Conservation (phyloP, 2,888 invertebrate species). For the Chrysotoxum bicinctum region DNA sequence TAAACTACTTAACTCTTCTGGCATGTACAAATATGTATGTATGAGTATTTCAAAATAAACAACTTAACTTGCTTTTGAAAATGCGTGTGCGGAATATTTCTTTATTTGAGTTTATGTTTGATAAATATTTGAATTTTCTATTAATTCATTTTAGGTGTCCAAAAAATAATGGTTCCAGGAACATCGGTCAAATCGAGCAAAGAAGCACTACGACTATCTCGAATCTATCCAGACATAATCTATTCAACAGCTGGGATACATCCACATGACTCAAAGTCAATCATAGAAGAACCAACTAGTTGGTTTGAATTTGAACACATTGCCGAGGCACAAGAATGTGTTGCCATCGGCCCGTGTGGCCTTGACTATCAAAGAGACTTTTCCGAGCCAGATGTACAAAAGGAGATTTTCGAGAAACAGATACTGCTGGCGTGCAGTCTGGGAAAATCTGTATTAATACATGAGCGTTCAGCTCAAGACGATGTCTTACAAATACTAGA, state of each 20-base stretch:
- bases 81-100: not conserved
- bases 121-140: not conserved
- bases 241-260: slow-evolving; percentile 96
- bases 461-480: slow-evolving; percentile 95
- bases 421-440: slow-evolving; percentile 92
- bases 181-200: slow-evolving; percentile 94
- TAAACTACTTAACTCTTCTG: not conserved
- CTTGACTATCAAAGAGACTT: slow-evolving; percentile 97
- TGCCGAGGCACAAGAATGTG: slow-evolving; percentile 92
- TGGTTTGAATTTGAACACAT: slow-evolving; percentile 91
- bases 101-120: not conserved
- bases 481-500: slow-evolving; percentile 89
- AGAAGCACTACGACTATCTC: slow-evolving; percentile 93
- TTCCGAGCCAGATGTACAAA: slow-evolving; percentile 93
- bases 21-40: too few species aligned
- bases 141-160: slow-evolving; percentile 87
- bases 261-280: slow-evolving; percentile 96
- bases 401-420: slow-evolving; percentile 93
- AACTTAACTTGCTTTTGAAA: not conserved
- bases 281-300: slow-evolving; percentile 85
- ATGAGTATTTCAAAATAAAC: not conserved
- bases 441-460: slow-evolving; percentile 93
- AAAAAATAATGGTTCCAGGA: slow-evolving; percentile 96
- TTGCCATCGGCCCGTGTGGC: slow-evolving; percentile 96
- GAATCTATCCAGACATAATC: slow-evolving; percentile 94